These are phyloP conservation scores for Lineus longissimus DNA, from an alignment of 1,140 invertebrate species.

Conservation along the genomic window DNA sequence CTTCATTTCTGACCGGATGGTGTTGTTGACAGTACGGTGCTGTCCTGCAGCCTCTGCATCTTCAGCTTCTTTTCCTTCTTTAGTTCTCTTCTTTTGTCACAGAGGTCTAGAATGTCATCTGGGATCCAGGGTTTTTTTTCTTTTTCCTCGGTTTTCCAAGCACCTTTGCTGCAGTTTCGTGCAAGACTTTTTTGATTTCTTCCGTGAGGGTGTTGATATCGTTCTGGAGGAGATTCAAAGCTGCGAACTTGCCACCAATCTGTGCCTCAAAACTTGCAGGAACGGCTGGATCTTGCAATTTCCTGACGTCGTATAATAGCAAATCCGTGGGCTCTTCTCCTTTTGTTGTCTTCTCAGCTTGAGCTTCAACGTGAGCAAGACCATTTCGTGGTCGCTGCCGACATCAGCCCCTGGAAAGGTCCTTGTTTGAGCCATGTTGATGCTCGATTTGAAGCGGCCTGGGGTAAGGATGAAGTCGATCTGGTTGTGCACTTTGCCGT, in stretches of 20 bases:
- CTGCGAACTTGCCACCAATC: conserved; percentile 21
- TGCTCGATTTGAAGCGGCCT: conserved; percentile 17
- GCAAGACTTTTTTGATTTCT: no score
- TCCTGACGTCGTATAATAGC: conserved; percentile 17
- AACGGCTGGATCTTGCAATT: conserved; percentile 19
- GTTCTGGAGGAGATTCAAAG: no score
- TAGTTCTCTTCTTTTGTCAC: no score
- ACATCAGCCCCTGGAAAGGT: conserved; percentile 21
- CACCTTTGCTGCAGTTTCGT: no score
- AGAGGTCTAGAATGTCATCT: no score
- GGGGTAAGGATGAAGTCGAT: conserved; percentile 20
- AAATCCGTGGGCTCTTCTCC: conserved; percentile 9
- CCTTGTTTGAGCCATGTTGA: conserved; percentile 24
- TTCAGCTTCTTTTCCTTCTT: conserved; percentile 7
- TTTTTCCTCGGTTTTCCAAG: no score
- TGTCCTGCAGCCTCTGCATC: background rate
- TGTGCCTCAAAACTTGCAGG: conserved; percentile 15
- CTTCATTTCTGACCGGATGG: conserved; percentile 21
- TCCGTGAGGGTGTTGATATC: no score
- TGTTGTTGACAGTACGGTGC: conserved; percentile 17
- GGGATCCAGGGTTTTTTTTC: no score
- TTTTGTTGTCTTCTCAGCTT: conserved; percentile 12
- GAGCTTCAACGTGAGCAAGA: conserved; percentile 19
- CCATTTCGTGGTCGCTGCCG: conserved; percentile 26
- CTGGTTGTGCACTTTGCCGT: conserved; percentile 17